phyloP scores from a whole-genome alignment of 2,113 vertebrate genomes.

The Phaetusa simplex region DNA sequence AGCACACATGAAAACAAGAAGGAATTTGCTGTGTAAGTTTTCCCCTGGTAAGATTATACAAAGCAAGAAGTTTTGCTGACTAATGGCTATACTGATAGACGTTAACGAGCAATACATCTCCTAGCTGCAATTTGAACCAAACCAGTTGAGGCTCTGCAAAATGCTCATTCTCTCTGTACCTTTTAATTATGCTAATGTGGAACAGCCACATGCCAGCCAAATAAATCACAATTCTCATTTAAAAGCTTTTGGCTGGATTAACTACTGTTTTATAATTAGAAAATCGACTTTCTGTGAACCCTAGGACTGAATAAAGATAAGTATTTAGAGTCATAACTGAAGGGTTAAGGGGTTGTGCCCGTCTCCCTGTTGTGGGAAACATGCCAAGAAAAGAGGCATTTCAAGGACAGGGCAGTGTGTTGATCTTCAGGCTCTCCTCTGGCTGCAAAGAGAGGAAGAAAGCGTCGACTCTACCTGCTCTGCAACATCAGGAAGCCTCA shows the following conservation, averaged over 20 bases:
- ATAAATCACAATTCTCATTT: constrained; percentile 74
- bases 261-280: constrained; percentile 75
- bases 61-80: constrained; percentile 57
- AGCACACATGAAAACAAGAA: constrained; percentile 1
- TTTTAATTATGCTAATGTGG: constrained; percentile 74
- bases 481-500: neutral
- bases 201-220: constrained; percentile 30
- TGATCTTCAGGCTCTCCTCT: neutral
- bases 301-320: constrained; percentile 10
- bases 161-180: constrained; percentile 44
- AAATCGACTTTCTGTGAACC: constrained; percentile 67
- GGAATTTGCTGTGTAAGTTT: constrained; percentile 42
- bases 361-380: neutral
- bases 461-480: neutral
- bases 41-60: constrained; percentile 6
- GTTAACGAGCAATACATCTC: constrained; percentile 66
- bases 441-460: neutral
- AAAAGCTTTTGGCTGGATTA: constrained; percentile 70
- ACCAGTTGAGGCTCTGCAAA: constrained; percentile 34
- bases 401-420: neutral
- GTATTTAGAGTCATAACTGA: constrained; percentile 39
- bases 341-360: constrained; percentile 42
- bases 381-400: neutral
- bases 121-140: constrained; percentile 43
- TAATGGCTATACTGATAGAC: constrained; percentile 58